Evolutionary conservation across 2,113 vertebrate species (phyloP), one percentile per base, ranked within the genome.

Genomic region (Ageneiosus marmoratus): DNA sequence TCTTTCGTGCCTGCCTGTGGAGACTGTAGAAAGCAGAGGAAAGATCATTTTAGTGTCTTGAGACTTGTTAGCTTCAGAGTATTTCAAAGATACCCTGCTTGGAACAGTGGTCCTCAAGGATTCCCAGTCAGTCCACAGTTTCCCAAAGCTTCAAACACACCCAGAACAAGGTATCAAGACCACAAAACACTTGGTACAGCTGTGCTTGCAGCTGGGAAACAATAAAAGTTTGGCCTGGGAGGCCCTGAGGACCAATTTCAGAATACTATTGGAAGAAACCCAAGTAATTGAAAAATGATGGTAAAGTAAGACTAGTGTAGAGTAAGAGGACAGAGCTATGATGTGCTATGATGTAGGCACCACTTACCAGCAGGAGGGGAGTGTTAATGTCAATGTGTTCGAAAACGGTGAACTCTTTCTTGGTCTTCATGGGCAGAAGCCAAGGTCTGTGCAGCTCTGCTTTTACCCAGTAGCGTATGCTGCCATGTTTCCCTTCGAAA

Each of bases 341-440:
- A 50, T 51, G 24, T 22, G 12, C 48, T 48, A 18, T 5, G 7
- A 69, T 0, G 12, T 37, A 63, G 65, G 74, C 55, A 53, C 95
- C 67, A 63, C 95, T 95, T 94, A 99, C 98, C 96, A 99, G 94
- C 95, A 99, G 95, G 93, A 97, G 96, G 94, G 97, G 98, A 98
- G 98, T 99, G 97, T 98, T 99, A 94, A 99, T 98, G 95, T 99
- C 98, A 92, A 99, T 98, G 95, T 99, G 98, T 91, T 99, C 97
- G 95, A 99, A 99, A 94, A 99, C 98, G 89, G 98, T 99, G 94
- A 99, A 99, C 97, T 99, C 98, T 94, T 99, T 98, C 97, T 99
- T 99, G 94, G 97, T 96, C 96, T 99, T 99, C 97, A 99, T 96
- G 92, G 97, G 97, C 92, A 99, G 94, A 90, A 99, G 88, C 98